A percentile compares a stretch with the other conserved stretches of the same genome.
These are phyloP conservation scores for Ardeotis arabs DNA, from an alignment of 2,113 vertebrate genomes.

Conservation along the genomic window DNA sequence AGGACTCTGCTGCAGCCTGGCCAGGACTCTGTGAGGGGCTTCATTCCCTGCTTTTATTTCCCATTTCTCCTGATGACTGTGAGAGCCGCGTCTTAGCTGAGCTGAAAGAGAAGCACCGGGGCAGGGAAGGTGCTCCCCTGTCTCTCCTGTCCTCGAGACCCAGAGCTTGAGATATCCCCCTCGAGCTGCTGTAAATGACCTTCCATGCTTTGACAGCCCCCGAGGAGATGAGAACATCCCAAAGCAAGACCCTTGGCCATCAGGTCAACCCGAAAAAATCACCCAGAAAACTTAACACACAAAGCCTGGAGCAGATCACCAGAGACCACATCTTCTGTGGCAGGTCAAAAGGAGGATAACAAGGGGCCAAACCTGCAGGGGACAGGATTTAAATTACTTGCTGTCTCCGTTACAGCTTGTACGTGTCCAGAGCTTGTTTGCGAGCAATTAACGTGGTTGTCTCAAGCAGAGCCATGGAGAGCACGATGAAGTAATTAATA, in stretches of 20 bases:
- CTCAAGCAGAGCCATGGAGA: background rate
- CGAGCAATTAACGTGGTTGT: background rate
- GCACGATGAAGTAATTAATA: background rate
- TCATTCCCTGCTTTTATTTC: background rate
- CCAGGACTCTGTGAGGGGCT: background rate
- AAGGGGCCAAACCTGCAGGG: background rate
- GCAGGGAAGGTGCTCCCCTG: background rate
- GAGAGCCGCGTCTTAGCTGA: background rate
- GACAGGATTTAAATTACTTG: background rate
- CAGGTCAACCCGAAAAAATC: background rate
- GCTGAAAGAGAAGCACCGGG: background rate
- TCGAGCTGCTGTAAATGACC: background rate
- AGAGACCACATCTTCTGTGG: background rate
- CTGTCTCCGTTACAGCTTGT: background rate
- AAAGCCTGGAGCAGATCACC: background rate
- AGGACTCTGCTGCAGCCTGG: background rate
- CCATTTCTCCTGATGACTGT: background rate
- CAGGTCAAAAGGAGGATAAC: background rate
- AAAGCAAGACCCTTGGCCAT: background rate
- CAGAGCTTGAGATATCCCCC: background rate
- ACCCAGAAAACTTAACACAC: accelerated
- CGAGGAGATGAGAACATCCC: background rate
- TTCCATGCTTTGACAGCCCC: background rate
- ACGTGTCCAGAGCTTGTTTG: background rate
- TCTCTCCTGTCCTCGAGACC: background rate